phyloP scores from a whole-genome alignment of 1,140 invertebrate species.

The Cheumatopsyche charites region DNA sequence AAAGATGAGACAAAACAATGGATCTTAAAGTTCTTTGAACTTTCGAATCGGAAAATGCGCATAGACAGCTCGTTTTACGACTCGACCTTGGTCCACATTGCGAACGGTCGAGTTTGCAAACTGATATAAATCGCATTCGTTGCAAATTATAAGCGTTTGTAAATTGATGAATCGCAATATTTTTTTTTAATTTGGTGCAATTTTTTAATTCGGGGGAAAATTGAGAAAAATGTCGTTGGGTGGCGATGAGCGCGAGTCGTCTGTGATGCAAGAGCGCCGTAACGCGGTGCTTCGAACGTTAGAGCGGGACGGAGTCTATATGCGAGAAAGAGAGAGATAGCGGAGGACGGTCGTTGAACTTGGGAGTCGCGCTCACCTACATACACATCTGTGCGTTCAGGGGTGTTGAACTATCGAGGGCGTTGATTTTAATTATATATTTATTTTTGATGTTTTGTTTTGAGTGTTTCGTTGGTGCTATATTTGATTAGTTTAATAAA shows the following conservation, averaged over 20 bases:
- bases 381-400: constrained; percentile 40
- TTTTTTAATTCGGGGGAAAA: not conserved
- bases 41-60: no score
- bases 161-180: no score
- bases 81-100: no score
- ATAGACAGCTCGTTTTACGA: no score
- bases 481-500: no score
- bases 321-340: constrained; percentile 22
- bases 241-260: not conserved
- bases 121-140: no score
- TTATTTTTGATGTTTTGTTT: not conserved
- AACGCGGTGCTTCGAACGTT: constrained; percentile 8
- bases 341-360: constrained; percentile 47
- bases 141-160: no score
- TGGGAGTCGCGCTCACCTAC: constrained; percentile 40
- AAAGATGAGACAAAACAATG: no score
- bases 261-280: constrained; percentile 21
- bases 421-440: not conserved
- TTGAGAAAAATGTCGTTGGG: not conserved
- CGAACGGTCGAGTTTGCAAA: no score
- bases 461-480: no score
- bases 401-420: not conserved
- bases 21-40: no score
- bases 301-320: constrained; percentile 31
- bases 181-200: no score